A percentile compares a stretch with the other conserved stretches of the same genome.
Conservation (phyloP, 2,888 invertebrate species). For the Dynastes grantii region DNA sequence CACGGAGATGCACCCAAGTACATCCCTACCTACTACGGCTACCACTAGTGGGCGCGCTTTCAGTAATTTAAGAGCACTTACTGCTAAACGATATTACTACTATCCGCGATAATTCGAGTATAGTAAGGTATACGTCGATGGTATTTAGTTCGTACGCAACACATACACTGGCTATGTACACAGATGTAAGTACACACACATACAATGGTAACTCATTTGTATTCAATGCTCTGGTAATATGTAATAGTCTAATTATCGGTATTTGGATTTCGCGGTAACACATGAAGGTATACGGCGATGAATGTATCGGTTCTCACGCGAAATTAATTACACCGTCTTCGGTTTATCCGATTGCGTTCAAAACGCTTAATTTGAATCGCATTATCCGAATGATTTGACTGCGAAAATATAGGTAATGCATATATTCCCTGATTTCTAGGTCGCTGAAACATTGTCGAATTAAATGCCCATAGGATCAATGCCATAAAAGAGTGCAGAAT, state of each 20-base stretch:
- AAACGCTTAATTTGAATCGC: not conserved
- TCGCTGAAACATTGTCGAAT: no score
- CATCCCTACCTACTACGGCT: not conserved
- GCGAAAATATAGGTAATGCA: no score
- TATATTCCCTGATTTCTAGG: no score
- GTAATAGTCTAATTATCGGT: constrained; percentile 18
- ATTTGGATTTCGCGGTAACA: not conserved
- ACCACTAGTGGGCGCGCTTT: constrained; percentile 19
- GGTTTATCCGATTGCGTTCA: not conserved
- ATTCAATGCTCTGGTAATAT: constrained; percentile 22
- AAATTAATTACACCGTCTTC: constrained; percentile 22
- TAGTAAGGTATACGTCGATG: not conserved
- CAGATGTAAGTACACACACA: not conserved
- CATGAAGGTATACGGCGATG: not conserved
- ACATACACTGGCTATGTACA: constrained; percentile 1
- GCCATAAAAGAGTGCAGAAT: no score
- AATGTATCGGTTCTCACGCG: not conserved
- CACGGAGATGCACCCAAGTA: constrained; percentile 1
- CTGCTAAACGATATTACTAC: constrained; percentile 28
- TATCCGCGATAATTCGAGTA: constrained; percentile 24
- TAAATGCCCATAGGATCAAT: no score
- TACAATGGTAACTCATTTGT: not conserved
- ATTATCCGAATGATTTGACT: no score
- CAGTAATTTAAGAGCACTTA: constrained; percentile 41
- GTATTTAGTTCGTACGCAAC: constrained; percentile 14